Base-by-base conservation (phyloP, 1,140 invertebrate genomes). In the Scaptomyza pallida region DNA sequence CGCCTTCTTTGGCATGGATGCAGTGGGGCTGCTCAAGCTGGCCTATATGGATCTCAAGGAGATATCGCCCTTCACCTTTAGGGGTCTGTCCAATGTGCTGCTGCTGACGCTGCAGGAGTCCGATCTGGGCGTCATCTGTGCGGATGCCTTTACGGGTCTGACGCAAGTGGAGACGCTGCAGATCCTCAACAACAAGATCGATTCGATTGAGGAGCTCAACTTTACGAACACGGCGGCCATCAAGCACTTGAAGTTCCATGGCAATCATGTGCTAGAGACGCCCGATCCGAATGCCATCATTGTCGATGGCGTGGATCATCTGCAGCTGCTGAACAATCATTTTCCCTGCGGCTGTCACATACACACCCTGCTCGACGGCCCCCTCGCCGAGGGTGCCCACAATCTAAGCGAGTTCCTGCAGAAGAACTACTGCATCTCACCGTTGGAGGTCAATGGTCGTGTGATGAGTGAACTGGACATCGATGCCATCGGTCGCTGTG, bases 271-370 rank as follows among this genome's bases (percentile, higher is more conserved):
- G 62, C 89, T 97, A 17, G 95, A 96, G 72, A 94, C 94, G 0
- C 95, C 95, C 0, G 92, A 93, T 4, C 93, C 94, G 9, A 94
- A 94, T 52, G 92, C 93, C 1, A 94, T 96, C 33, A 92, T 94
- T 6, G 91, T 95, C 5, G 93, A 95, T 63, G 93, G 93, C 1
- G 95, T 96, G 4, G 93, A 94, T 44, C 93, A 93, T 33, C 82
- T 96, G 21, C 94, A 94, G 73, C 94, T 96, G 48, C 92, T 94
- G 5, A 93, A 94, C 5, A 97, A 97, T 90, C 96, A 96, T 81
- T 95, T 97, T 79, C 96, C 96, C 0, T 97, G 96, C 83, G 96
- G 96, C 89, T 97, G 96, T 72, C 95, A 95, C 64, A 93, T 95
- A 3, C 94, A 96, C 73, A 94, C 95, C 35, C 93, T 96, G 8